Conservation (phyloP, 2,797 vertebrate genomes). For the Smutsia gigantea region DNA sequence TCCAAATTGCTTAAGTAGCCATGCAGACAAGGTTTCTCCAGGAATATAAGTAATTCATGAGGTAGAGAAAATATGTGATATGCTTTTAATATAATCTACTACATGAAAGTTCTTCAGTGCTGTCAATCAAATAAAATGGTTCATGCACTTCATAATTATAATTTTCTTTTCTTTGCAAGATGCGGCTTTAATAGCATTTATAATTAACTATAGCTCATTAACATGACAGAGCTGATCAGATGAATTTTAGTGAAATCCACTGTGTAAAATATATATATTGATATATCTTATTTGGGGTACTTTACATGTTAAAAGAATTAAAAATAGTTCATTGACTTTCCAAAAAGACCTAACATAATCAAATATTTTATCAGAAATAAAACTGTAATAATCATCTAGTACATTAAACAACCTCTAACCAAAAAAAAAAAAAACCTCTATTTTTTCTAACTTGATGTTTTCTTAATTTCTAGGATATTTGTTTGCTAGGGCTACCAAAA, state of each 20-base stretch:
- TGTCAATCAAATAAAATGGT: slow-evolving; percentile 65
- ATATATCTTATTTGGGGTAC: not conserved
- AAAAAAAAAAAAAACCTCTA: not conserved
- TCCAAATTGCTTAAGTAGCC: not conserved
- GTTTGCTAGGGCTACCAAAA: not conserved
- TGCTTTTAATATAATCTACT: slow-evolving; percentile 29
- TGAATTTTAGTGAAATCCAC: slow-evolving; percentile 55
- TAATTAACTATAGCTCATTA: slow-evolving; percentile 75
- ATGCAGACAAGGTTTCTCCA: not conserved
- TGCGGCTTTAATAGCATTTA: slow-evolving; percentile 69
- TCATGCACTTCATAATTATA: slow-evolving; percentile 69
- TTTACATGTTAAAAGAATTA: not conserved
- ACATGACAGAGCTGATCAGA: slow-evolving; percentile 58
- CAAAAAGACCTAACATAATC: not conserved
- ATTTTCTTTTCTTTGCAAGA: slow-evolving; percentile 68
- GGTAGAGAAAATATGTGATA: not conserved
- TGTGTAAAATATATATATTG: not conserved
- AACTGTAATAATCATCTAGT: not conserved
- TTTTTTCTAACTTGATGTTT: not conserved
- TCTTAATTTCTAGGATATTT: not conserved
- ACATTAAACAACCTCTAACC: not conserved
- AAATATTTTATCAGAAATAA: not conserved
- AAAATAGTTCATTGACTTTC: not conserved
- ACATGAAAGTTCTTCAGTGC: slow-evolving; percentile 50
- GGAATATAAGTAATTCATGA: not conserved